phyloP scores from a whole-genome alignment of 2,797 vertebrate species.

The Tragopan temminckii region DNA sequence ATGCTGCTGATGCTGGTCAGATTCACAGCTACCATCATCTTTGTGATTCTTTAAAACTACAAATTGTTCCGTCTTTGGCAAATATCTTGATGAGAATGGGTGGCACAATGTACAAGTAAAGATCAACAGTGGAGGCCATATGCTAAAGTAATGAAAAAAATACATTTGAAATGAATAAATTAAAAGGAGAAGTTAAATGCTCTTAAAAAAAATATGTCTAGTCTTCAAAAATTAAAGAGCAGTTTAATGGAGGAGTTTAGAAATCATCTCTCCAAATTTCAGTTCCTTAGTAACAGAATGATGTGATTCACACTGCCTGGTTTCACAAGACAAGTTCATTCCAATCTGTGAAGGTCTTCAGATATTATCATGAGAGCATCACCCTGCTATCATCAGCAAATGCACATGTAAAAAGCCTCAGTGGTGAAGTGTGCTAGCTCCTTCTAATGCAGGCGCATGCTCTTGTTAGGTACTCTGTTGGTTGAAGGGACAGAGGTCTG shows the following conservation, averaged over 20 bases:
- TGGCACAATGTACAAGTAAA: not conserved
- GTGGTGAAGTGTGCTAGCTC: not conserved
- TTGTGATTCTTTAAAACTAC: not conserved
- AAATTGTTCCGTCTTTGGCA: not conserved
- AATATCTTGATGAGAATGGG: not conserved
- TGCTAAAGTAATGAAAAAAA: not conserved
- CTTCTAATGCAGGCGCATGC: not conserved
- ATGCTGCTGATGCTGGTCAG: not conserved
- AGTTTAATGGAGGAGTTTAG: not conserved
- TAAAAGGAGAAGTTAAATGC: not conserved
- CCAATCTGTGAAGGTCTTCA: not conserved
- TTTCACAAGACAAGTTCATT: not conserved
- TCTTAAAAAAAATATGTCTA: not conserved
- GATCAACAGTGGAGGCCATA: accelerated
- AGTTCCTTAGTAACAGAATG: not conserved
- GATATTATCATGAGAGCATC: not conserved
- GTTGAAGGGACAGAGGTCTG: not conserved
- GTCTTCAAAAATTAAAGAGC: not conserved
- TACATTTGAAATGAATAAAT: not conserved
- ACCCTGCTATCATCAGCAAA: not conserved
- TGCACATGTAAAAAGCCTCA: not conserved
- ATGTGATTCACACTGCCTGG: not conserved
- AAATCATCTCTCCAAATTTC: not conserved
- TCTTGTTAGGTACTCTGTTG: not conserved
- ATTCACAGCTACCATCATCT: accelerated